These are phyloP conservation scores for Molossus molossus DNA, from an alignment of 2,797 vertebrate species.

Conservation along the genomic window DNA sequence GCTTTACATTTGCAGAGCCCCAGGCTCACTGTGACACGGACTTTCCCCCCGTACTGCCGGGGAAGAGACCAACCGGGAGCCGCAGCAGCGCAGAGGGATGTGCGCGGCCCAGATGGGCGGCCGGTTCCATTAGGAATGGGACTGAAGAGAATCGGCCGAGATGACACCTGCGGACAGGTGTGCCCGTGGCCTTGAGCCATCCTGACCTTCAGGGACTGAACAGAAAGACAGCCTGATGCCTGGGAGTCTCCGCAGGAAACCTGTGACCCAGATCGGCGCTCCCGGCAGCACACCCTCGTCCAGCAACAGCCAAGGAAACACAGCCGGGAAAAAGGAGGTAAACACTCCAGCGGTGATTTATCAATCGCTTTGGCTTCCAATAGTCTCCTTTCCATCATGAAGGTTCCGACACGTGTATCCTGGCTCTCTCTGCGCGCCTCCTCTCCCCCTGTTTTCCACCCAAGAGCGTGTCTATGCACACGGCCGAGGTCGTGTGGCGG, in stretches of 20 bases:
- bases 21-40: background rate
- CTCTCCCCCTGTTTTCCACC: background rate
- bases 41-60: background rate
- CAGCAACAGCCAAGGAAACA: background rate
- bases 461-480: accelerated
- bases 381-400: background rate
- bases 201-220: background rate
- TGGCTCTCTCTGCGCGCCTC: background rate
- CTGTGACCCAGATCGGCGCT: background rate
- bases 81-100: background rate
- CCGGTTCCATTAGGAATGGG: background rate
- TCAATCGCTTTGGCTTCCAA: background rate
- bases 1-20: background rate
- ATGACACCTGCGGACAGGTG: background rate
- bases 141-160: background rate
- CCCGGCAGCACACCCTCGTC: accelerated
- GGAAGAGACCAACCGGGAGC: background rate
- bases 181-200: background rate
- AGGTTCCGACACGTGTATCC: background rate
- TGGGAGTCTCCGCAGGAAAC: background rate
- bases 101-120: background rate
- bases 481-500: background rate
- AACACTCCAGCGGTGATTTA: background rate
- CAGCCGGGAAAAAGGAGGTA: background rate
- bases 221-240: background rate